Conservation (phyloP, 2,113 vertebrate species). For the Corythornis vintsioides region DNA sequence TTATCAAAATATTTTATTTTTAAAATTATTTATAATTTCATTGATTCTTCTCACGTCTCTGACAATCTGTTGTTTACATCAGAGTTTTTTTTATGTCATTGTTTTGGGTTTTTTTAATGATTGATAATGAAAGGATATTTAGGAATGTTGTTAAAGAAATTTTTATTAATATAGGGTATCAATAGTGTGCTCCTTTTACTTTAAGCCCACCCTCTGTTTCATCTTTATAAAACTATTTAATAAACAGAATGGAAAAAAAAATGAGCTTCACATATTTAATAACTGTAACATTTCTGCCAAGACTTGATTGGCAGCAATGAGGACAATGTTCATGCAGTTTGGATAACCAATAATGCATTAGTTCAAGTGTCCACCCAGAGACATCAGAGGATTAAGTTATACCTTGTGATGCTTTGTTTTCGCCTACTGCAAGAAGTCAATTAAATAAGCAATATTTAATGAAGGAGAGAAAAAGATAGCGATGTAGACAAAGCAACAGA, state of each 20-base stretch:
- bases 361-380: background rate
- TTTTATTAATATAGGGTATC: background rate
- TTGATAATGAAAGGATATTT: background rate
- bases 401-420: background rate
- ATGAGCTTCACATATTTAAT: rapidly evolving
- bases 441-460: background rate
- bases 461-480: background rate
- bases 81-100: background rate
- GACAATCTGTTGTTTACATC: background rate
- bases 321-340: background rate
- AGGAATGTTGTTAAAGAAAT: background rate
- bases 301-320: background rate
- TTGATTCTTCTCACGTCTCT: background rate
- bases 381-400: background rate
- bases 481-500: too few relatives aligned
- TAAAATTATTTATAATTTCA: background rate
- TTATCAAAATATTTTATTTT: background rate
- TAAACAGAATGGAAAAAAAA: background rate
- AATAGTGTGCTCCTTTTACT: background rate
- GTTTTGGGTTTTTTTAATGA: background rate
- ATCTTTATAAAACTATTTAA: rapidly evolving
- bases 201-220: background rate
- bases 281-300: background rate
- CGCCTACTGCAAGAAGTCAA: background rate
- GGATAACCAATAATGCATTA: background rate